Conservation (phyloP, 2,113 vertebrate genomes). For the Neotragus moschatus region DNA sequence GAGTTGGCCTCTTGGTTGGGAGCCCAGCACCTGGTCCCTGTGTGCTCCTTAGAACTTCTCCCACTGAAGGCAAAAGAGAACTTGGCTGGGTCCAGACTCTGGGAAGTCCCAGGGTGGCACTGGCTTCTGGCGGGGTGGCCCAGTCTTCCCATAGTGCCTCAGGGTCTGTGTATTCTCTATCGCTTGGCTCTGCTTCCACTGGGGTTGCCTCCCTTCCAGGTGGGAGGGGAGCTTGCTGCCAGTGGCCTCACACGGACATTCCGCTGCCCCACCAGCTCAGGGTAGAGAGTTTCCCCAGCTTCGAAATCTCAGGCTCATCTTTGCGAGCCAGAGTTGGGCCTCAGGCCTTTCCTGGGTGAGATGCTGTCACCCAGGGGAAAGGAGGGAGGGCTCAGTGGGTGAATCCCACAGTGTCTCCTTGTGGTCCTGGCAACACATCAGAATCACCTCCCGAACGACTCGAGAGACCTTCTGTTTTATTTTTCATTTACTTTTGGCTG, state of each 20-base stretch:
- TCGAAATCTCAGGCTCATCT: background rate
- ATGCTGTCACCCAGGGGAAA: background rate
- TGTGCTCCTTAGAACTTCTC: background rate
- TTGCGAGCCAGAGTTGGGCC: background rate
- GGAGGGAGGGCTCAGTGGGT: background rate
- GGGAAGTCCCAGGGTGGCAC: background rate
- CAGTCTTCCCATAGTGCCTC: background rate
- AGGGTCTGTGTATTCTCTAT: background rate
- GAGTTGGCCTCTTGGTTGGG: background rate
- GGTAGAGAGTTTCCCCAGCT: background rate
- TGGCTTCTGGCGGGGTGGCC: background rate
- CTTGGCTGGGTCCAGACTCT: background rate
- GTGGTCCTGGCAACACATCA: background rate
- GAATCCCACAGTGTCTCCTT: background rate
- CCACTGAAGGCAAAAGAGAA: background rate
- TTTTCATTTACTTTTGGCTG: background rate
- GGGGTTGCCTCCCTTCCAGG: background rate
- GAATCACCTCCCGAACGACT: background rate
- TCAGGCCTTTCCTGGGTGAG: background rate
- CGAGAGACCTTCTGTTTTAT: background rate
- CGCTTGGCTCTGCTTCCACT: background rate
- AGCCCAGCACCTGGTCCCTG: background rate
- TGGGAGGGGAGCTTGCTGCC: background rate
- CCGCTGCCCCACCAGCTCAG: fast-evolving
- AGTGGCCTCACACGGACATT: too few relatives aligned